These are phyloP conservation scores for Hystrix cristata DNA, from an alignment of 2,113 vertebrate species.

Conservation along the genomic window DNA sequence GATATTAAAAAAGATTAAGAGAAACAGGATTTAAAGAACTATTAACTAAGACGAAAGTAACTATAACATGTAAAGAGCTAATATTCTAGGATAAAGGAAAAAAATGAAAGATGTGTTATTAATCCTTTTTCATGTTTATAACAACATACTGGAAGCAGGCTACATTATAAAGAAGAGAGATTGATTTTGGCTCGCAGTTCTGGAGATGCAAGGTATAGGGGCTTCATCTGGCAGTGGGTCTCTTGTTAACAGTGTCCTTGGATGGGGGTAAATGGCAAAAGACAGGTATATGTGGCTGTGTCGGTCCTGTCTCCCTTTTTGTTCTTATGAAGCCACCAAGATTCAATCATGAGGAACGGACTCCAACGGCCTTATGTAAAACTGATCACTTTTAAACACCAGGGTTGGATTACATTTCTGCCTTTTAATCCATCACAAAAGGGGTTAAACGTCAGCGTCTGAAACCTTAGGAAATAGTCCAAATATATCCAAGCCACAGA, in stretches of 20 bases:
- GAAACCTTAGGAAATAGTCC: neutral
- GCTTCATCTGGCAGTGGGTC: neutral
- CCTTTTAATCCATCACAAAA: neutral
- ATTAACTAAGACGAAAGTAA: neutral
- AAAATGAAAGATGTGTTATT: neutral
- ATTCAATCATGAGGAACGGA: neutral
- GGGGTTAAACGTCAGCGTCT: neutral
- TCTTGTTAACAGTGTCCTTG: too few species aligned
- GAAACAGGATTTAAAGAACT: neutral
- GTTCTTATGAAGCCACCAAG: neutral
- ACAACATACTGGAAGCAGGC: neutral
- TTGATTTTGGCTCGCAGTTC: neutral
- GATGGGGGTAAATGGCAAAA: neutral
- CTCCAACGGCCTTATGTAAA: neutral
- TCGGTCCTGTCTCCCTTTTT: neutral
- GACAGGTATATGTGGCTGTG: neutral
- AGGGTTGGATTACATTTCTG: neutral
- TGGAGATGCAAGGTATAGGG: neutral
- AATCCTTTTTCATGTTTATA: neutral
- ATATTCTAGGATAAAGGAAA: neutral
- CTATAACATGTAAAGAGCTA: neutral
- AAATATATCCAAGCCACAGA: neutral
- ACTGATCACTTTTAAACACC: neutral
- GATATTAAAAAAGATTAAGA: neutral
- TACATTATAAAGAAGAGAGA: neutral